phyloP scores from a whole-genome alignment of 2,888 invertebrate genomes.

The Cheilosia urbana region DNA sequence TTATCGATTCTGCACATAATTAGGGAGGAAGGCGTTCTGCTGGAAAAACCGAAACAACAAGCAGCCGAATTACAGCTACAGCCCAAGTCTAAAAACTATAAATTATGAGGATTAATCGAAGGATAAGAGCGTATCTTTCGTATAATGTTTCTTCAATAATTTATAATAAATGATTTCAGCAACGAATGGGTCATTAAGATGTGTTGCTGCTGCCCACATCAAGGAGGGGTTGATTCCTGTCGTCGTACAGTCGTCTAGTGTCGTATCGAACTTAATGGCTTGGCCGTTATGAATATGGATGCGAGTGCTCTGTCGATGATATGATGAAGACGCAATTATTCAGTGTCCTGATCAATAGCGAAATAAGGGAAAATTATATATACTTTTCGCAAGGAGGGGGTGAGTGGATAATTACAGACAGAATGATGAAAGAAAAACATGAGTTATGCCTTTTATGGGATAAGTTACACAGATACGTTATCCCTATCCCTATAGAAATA shows the following conservation, averaged over 20 bases:
- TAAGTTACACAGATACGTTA: not conserved
- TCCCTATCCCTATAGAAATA: too few species aligned
- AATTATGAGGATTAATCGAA: constrained; percentile 75
- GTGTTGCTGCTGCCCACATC: constrained; percentile 40
- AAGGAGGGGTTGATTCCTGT: constrained; percentile 30
- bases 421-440: constrained; percentile 45
- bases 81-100: constrained; percentile 63
- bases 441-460: constrained; percentile 23
- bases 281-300: constrained; percentile 73
- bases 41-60: constrained; percentile 62
- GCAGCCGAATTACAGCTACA: constrained; percentile 33
- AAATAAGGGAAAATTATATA: constrained; percentile 35
- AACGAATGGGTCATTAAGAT: constrained; percentile 73
- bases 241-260: not conserved
- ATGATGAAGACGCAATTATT: constrained; percentile 70
- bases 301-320: constrained; percentile 67
- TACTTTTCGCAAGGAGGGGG: constrained; percentile 28
- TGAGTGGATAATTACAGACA: constrained; percentile 46
- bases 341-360: constrained; percentile 66
- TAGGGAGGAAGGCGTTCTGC: constrained; percentile 66
- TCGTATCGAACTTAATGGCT: constrained; percentile 61
- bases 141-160: constrained; percentile 72
- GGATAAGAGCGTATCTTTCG: constrained; percentile 65
- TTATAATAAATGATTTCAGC: constrained; percentile 73
- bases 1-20: constrained; percentile 73